Percentiles rank a stretch among this genome's conserved stretches.
Evolutionary conservation across 2,888 invertebrate species (phyloP).

Genomic region (Apoderus coryli): DNA sequence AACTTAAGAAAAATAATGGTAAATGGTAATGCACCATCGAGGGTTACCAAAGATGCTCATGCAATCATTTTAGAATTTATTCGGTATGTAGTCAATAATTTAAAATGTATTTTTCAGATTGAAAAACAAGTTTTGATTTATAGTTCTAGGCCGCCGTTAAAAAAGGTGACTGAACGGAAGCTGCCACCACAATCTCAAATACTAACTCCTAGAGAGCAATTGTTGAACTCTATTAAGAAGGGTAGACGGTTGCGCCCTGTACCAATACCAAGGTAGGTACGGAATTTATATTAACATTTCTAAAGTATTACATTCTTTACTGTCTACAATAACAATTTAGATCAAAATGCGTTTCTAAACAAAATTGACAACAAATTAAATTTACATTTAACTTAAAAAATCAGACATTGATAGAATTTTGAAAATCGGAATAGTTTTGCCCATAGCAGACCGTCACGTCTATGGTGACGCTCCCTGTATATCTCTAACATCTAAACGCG

Average conservation of each 20-base stretch:
- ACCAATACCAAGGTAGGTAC: conserved; percentile 24
- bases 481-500: too few species aligned
- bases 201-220: conserved; percentile 66
- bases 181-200: conserved; percentile 59
- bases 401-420: too few species aligned
- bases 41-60: conserved; percentile 89
- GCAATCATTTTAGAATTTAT: conserved; percentile 94
- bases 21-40: conserved; percentile 65
- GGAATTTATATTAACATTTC: too few species aligned
- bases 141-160: conserved; percentile 82
- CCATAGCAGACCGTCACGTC: too few species aligned
- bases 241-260: conserved; percentile 53
- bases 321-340: too few species aligned
- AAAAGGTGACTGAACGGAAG: conserved; percentile 78
- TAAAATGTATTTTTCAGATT: neutral
- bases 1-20: conserved; percentile 75
- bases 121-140: too few species aligned
- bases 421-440: too few species aligned
- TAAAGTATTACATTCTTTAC: too few species aligned
- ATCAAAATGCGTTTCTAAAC: too few species aligned
- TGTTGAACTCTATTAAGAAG: conserved; percentile 74
- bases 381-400: too few species aligned
- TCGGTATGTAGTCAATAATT: conserved; percentile 13
- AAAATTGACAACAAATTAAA: too few species aligned
- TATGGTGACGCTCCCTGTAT: too few species aligned